These are phyloP conservation scores for Callyntrura guangdongensis DNA, from an alignment of 2,888 invertebrate genomes.

Conservation along the genomic window DNA sequence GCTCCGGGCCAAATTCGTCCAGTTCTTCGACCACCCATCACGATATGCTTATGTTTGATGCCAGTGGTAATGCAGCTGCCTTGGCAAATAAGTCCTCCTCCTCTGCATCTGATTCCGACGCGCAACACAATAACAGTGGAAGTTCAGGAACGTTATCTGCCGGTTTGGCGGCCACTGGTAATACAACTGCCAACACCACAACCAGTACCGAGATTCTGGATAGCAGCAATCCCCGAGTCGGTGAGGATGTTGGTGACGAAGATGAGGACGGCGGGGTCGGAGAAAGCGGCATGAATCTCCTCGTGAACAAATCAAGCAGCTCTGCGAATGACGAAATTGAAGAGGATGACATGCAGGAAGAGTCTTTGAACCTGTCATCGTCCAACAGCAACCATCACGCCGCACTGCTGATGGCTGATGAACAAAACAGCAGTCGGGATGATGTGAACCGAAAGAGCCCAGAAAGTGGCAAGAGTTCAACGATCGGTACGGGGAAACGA, in stretches of 20 bases:
- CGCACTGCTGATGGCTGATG: neutral
- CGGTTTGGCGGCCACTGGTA: constrained; percentile 6
- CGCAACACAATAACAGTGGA: constrained; percentile 72
- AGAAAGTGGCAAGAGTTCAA: constrained; percentile 86
- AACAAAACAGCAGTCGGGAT: constrained; percentile 46
- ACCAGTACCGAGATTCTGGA: constrained; percentile 54
- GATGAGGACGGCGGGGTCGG: constrained; percentile 13
- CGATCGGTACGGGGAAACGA: constrained; percentile 85
- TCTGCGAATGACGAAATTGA: constrained; percentile 9
- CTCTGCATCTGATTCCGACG: constrained; percentile 70
- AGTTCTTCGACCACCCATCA: constrained; percentile 82
- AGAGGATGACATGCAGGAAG: constrained; percentile 73
- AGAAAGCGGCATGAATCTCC: neutral
- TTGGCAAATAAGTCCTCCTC: constrained; percentile 37
- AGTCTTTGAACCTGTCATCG: constrained; percentile 57
- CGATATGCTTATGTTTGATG: constrained; percentile 76
- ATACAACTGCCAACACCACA: constrained; percentile 31
- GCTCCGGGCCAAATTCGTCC: constrained; percentile 84
- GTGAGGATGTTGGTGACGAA: constrained; percentile 28
- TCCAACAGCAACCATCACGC: neutral
- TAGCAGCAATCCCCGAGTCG: constrained; percentile 7
- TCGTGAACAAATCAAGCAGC: constrained; percentile 52
- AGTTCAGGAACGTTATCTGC: constrained; percentile 57
- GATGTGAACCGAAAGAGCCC: constrained; percentile 63
- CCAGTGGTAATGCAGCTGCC: constrained; percentile 18